These are phyloP conservation scores for Zootoca vivipara DNA, from an alignment of 2,113 vertebrate species.

Conservation along the genomic window DNA sequence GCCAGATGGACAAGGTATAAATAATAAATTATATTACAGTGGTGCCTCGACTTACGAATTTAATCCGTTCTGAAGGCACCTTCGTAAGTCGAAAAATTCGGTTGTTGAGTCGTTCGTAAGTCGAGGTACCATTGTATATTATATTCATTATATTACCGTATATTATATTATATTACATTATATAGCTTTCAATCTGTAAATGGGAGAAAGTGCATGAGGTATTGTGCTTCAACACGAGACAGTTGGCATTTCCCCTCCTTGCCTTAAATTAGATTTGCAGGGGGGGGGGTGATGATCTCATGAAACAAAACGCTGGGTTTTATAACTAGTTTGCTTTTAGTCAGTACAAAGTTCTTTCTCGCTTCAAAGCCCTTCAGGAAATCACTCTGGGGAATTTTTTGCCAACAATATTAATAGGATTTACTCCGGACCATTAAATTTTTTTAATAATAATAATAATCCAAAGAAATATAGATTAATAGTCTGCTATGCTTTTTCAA, in stretches of 20 bases:
- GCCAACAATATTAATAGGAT: neutral
- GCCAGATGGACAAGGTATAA: too few species aligned
- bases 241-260: neutral
- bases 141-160: too few species aligned
- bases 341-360: neutral
- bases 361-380: neutral
- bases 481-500: neutral
- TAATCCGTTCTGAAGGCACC: too few species aligned
- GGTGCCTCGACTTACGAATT: too few species aligned
- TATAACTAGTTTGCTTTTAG: neutral
- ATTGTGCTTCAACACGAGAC: neutral
- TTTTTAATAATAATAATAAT: neutral
- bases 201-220: too few species aligned
- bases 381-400: neutral
- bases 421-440: neutral
- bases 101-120: too few species aligned
- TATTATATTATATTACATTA: too few species aligned
- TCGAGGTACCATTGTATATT: too few species aligned
- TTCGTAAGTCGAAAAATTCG: too few species aligned
- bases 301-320: neutral
- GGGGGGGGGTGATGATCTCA: neutral
- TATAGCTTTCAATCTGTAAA: too few species aligned
- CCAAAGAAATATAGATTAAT: neutral
- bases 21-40: too few species aligned
- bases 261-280: neutral